A percentile compares a stretch with the other conserved stretches of the same genome.
phyloP scores from a whole-genome alignment of 2,797 vertebrate genomes.

The Scleropages formosus region DNA sequence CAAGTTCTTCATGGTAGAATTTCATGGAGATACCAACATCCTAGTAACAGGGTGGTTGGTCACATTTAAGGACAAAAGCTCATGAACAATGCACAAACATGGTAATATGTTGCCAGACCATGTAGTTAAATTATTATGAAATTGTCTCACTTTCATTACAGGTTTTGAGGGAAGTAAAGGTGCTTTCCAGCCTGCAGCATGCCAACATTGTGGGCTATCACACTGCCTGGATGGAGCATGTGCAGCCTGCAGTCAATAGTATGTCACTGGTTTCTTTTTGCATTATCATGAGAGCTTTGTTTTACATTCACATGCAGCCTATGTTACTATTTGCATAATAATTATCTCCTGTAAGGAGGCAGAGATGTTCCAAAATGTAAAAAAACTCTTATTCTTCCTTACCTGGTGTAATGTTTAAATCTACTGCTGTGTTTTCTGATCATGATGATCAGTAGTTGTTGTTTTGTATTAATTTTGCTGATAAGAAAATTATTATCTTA shows the following conservation, averaged over 20 bases:
- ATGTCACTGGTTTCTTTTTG: slow-evolving; percentile 31
- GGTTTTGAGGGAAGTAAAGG: slow-evolving; percentile 94
- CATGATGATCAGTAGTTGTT: background rate
- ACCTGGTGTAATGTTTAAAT: too few species aligned
- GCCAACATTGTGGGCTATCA: slow-evolving; percentile 91
- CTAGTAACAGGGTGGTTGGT: background rate
- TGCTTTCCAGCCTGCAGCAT: slow-evolving; percentile 91
- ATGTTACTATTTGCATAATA: background rate
- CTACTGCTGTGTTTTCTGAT: too few species aligned
- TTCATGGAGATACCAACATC: background rate
- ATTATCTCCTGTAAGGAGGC: background rate
- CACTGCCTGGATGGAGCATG: slow-evolving; percentile 96
- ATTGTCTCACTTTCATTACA: slow-evolving; percentile 47
- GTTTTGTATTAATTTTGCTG: too few species aligned
- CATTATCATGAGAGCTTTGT: background rate
- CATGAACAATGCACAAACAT: background rate
- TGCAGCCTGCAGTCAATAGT: slow-evolving; percentile 68
- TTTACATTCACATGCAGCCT: background rate
- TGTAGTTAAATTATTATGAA: background rate
- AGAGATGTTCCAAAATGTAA: background rate
- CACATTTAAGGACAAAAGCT: background rate
- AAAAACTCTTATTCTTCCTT: too few species aligned
- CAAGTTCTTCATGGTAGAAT: background rate
- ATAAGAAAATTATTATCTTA: too few species aligned
- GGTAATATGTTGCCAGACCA: too few species aligned